Percentiles rank a stretch among this genome's conserved stretches.
Evolutionary conservation across 2,888 invertebrate species (phyloP).

Genomic region (Yponomeuta plumbellus): DNA sequence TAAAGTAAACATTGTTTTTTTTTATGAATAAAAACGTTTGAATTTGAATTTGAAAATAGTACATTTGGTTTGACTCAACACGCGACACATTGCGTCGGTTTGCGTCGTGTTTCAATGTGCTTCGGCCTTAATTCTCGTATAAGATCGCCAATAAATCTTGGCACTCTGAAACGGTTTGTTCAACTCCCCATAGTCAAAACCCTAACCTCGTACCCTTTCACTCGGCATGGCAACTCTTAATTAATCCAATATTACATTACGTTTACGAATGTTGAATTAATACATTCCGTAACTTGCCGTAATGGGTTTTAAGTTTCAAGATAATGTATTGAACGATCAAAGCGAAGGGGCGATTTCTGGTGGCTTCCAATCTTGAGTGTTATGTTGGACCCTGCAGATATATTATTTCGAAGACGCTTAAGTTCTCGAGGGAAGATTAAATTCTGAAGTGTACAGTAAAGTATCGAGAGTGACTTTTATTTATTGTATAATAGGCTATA

Average conservation of each 20-base stretch:
- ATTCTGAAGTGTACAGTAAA: no score
- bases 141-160: not conserved
- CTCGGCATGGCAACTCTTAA: slow-evolving; percentile 7
- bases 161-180: not conserved
- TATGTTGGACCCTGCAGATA: not conserved
- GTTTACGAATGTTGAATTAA: slow-evolving; percentile 6
- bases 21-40: no score
- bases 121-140: no score
- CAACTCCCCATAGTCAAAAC: slow-evolving; percentile 1
- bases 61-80: no score
- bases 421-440: no score
- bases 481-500: no score
- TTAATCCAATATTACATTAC: slow-evolving; percentile 9
- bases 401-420: no score
- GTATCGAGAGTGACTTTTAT: no score
- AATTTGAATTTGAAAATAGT: no score
- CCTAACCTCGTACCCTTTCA: not conserved
- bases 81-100: no score
- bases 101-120: no score
- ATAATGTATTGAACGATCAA: slow-evolving; percentile 11
- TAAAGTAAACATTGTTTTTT: no score
- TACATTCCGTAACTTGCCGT: slow-evolving; percentile 9
- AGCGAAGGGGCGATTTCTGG: slow-evolving; percentile 10
- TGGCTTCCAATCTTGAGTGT: not conserved
- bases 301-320: slow-evolving; percentile 10